Evolutionary conservation across 1,140 invertebrate species (phyloP), one percentile per base, ranked within the genome.

Genomic region (Hyposmocoma kahamanoa): DNA sequence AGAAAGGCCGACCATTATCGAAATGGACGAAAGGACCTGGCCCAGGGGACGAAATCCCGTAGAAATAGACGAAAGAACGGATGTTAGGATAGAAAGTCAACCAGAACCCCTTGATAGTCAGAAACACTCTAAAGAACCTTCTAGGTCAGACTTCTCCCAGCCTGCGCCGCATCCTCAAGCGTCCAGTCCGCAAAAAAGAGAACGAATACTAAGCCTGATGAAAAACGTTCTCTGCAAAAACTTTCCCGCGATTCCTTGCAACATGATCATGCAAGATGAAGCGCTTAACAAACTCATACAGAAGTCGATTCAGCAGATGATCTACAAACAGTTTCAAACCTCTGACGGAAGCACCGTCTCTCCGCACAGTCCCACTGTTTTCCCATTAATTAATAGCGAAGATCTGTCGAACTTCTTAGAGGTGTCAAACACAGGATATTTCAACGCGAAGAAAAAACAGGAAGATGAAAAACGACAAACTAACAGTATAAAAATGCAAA

Each of bases 161-260:
- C n/a, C n/a, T n/a, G n/a, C n/a, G n/a, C n/a, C n/a, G n/a, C n/a
- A n/a, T n/a, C n/a, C n/a, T n/a, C n/a, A n/a, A n/a, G n/a, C n/a
- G n/a, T n/a, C 32, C 22, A 8, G 13, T n/a, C n/a, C n/a, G 13
- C 10, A 26, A 22, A 62, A 42, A 17, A 58, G 24, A 1, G 30
- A 46, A 9, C 57, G 57, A 22, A 51, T 80, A 0, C n/a, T 81
- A n/a, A 45, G 46, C 0, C 22, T 70, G 5, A 81, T 84, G 78
- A 76, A 79, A 36, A 67, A 66, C n/a, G 69, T 82, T 2, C 57
- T 84, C 0, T 84, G 78, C 52, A 74, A 56, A 19, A 78, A 81
- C 54, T 84, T 81, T 30, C 77, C 75, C 0, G 45, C 59, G 0
- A 71, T 84, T 1, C 81, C 81, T 0, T 84, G 81, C 46, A 42